phyloP scores from a whole-genome alignment of 2,113 vertebrate species.

The Apistogramma diplotaenia region DNA sequence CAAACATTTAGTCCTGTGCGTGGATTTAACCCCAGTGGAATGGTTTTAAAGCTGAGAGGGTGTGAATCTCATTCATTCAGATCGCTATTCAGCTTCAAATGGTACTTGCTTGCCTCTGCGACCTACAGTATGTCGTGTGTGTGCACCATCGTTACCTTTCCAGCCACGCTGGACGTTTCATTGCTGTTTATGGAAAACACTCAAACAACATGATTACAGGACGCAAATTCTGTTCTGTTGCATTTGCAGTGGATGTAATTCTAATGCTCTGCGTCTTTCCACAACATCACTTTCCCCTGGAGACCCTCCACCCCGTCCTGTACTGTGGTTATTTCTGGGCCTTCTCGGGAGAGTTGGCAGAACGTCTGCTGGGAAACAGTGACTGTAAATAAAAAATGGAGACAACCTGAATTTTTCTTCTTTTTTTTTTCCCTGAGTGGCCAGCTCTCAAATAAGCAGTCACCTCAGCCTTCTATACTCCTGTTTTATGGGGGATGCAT shows the following conservation, averaged over 20 bases:
- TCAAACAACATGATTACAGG: neutral
- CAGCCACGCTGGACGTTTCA: slow-evolving; percentile 22
- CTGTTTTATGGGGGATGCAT: slow-evolving; percentile 18
- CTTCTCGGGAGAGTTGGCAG: slow-evolving; percentile 59
- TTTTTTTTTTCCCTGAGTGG: slow-evolving; percentile 73
- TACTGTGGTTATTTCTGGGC: slow-evolving; percentile 58
- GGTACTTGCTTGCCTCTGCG: neutral
- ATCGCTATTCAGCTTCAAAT: slow-evolving; percentile 7
- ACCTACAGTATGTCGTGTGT: neutral
- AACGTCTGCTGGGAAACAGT: slow-evolving; percentile 52
- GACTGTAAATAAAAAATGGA: slow-evolving; percentile 74
- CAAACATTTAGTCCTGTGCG: neutral
- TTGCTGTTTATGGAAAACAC: neutral
- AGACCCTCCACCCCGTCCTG: slow-evolving; percentile 61
- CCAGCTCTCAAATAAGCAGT: slow-evolving; percentile 24
- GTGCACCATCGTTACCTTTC: slow-evolving; percentile 22
- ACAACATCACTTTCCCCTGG: slow-evolving; percentile 14
- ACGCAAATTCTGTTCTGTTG: neutral
- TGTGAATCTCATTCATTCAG: neutral
- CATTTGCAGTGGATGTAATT: neutral
- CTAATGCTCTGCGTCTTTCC: slow-evolving; percentile 12
- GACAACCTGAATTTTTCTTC: slow-evolving; percentile 69
- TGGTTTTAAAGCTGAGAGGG: neutral
- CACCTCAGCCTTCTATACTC: slow-evolving; percentile 27
- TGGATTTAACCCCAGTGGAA: slow-evolving; percentile 2